These are phyloP conservation scores for Dascillus cervinus DNA, from an alignment of 2,888 invertebrate genomes.

Conservation along the genomic window DNA sequence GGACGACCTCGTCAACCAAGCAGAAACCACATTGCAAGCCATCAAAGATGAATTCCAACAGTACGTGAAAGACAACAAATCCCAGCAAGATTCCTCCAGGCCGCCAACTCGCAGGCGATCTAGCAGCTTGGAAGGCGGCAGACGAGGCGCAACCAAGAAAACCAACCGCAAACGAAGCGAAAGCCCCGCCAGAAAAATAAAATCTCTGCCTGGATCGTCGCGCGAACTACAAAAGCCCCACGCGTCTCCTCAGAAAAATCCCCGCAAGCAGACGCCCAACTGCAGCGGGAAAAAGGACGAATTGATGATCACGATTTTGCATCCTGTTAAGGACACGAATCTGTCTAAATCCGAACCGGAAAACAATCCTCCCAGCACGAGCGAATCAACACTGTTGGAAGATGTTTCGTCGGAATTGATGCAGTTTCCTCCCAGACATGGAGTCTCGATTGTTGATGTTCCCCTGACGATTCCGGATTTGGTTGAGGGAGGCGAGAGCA, in stretches of 20 bases:
- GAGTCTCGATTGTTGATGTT: too few relatives aligned
- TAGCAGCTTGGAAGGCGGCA: neutral
- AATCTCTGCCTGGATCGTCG: neutral
- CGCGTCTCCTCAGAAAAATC: neutral
- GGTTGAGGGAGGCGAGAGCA: neutral
- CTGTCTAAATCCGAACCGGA: neutral
- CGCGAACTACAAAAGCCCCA: neutral
- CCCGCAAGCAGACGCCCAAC: neutral
- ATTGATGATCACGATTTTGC: too few relatives aligned
- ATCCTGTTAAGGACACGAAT: neutral
- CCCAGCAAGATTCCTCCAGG: neutral
- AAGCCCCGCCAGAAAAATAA: neutral
- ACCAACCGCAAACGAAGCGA: neutral
- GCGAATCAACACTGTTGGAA: neutral
- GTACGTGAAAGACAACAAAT: neutral
- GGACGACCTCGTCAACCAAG: conserved; percentile 24
- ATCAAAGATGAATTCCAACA: conserved; percentile 19
- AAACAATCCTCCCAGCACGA: neutral
- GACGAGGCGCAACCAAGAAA: neutral
- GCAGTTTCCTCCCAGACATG: too few relatives aligned
- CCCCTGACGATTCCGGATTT: neutral
- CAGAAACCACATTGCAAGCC: conserved; percentile 25
- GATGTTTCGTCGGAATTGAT: neutral
- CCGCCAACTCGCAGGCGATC: neutral
- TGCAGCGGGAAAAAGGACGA: too few relatives aligned